Conservation (phyloP, 2,797 vertebrate genomes). For the Fringilla coelebs region DNA sequence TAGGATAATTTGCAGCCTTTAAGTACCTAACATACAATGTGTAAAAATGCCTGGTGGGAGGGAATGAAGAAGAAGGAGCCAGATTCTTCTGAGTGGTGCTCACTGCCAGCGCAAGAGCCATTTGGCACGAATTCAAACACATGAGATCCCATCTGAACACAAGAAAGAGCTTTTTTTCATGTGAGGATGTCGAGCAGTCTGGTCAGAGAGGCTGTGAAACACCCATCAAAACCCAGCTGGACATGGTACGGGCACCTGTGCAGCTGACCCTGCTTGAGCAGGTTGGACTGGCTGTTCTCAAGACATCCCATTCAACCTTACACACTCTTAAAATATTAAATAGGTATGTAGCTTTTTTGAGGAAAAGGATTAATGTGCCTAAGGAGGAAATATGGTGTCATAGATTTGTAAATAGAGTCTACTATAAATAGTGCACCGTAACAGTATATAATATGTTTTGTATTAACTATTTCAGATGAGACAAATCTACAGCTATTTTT, state of each 20-base stretch:
- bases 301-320: neutral
- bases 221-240: neutral
- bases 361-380: neutral
- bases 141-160: neutral
- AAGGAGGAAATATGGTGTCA: neutral
- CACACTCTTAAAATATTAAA: neutral
- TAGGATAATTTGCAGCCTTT: neutral
- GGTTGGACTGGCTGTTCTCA: neutral
- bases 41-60: neutral
- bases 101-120: neutral
- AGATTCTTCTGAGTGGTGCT: neutral
- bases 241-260: neutral
- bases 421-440: neutral
- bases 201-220: neutral
- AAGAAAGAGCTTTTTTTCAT: neutral
- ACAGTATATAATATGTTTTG: neutral
- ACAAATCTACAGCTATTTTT: neutral
- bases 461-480: neutral
- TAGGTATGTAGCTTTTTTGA: neutral
- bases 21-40: neutral
- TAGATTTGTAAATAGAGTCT: neutral
- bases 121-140: neutral
- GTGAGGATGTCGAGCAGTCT: neutral
- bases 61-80: neutral
- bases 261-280: neutral